A percentile compares a stretch with the other conserved stretches of the same genome.
These are phyloP conservation scores for Grammomys surdaster DNA, from an alignment of 2,113 vertebrate species.

Conservation along the genomic window DNA sequence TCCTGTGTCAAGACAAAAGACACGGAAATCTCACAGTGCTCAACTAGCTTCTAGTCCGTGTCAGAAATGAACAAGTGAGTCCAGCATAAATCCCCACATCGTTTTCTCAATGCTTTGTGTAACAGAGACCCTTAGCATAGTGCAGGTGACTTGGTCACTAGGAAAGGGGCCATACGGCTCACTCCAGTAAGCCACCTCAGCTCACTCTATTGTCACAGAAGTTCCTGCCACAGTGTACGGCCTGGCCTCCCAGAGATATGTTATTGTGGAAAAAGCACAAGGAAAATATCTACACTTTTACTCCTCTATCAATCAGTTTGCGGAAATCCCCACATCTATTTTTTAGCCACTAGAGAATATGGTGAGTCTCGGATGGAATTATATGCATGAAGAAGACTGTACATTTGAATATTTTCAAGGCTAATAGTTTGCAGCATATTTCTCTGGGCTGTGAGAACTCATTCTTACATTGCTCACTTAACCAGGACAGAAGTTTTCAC, in stretches of 20 bases:
- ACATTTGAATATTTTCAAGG: neutral
- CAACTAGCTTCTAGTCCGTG: neutral
- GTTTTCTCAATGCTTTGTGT: neutral
- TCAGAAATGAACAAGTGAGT: neutral
- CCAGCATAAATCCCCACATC: neutral
- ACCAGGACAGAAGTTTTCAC: neutral
- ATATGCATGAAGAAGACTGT: neutral
- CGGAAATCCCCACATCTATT: neutral
- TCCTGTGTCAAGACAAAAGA: neutral
- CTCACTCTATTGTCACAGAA: conserved; percentile 13
- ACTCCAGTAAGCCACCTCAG: neutral
- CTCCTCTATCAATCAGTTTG: neutral
- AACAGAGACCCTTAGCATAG: neutral
- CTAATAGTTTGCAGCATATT: neutral
- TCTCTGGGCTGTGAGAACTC: neutral
- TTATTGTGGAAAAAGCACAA: neutral
- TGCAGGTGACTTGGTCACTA: neutral
- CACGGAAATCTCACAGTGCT: neutral
- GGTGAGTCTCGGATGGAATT: neutral
- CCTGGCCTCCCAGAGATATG: neutral
- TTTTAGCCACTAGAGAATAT: neutral
- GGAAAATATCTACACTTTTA: conserved; percentile 4
- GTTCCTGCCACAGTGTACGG: neutral
- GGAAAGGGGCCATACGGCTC: neutral
- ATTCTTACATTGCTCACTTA: neutral